Conservation (phyloP, 2,888 invertebrate genomes). For the Drosophila melanosoma region DNA sequence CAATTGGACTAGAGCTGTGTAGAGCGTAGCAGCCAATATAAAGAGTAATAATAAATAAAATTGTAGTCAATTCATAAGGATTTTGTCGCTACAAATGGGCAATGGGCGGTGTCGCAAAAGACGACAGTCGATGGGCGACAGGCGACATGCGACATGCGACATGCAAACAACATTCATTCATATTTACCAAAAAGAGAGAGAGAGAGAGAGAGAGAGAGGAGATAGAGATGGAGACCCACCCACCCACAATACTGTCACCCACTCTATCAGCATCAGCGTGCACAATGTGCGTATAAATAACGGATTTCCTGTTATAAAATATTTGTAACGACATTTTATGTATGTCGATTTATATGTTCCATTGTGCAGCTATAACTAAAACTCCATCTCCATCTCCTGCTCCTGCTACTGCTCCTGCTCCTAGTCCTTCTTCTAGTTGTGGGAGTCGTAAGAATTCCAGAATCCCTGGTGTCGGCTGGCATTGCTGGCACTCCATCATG, state of each 20-base stretch:
- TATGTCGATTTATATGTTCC: constrained; percentile 72
- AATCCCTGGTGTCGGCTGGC: constrained; percentile 25
- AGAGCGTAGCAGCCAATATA: constrained; percentile 55
- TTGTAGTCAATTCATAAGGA: constrained; percentile 82
- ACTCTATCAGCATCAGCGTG: constrained; percentile 35
- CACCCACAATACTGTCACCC: constrained; percentile 14
- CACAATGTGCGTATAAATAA: constrained; percentile 81
- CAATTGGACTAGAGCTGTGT: not conserved
- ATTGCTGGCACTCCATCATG: constrained; percentile 66
- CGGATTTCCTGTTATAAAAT: constrained; percentile 81
- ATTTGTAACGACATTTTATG: constrained; percentile 78
- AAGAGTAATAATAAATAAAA: constrained; percentile 80
- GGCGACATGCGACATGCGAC: constrained; percentile 34
- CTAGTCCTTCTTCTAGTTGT: constrained; percentile 14
- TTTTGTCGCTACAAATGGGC: constrained; percentile 67
- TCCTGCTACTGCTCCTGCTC: constrained; percentile 2
- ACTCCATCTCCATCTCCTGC: constrained; percentile 10
- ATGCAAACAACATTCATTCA: constrained; percentile 79
- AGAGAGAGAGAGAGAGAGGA: not conserved
- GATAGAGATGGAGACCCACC: constrained; percentile 24
- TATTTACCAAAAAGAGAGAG: constrained; percentile 62
- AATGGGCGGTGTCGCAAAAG: constrained; percentile 7
- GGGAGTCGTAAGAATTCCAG: constrained; percentile 34
- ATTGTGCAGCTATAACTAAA: constrained; percentile 39
- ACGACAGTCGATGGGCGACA: constrained; percentile 28